phyloP scores from a whole-genome alignment of 2,113 vertebrate genomes.

The Poeciliopsis retropinna region DNA sequence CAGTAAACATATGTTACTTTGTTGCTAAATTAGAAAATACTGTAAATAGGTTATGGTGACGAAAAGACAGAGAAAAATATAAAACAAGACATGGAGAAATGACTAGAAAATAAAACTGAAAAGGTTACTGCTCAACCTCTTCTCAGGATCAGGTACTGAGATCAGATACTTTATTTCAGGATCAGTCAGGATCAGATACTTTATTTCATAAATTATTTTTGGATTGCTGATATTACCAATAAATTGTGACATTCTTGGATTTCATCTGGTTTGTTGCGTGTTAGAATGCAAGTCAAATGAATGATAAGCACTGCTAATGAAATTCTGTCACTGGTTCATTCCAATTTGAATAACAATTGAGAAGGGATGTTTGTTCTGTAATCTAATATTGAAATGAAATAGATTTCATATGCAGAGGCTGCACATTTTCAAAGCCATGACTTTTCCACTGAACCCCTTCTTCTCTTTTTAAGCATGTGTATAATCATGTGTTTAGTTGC shows the following conservation, averaged over 20 bases:
- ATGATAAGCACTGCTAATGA: slow-evolving; percentile 40
- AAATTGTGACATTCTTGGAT: slow-evolving; percentile 56
- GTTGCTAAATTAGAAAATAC: too few relatives aligned
- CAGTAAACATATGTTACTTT: too few relatives aligned
- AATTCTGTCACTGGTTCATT: slow-evolving; percentile 51
- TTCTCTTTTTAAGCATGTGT: too few relatives aligned
- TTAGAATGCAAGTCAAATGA: slow-evolving; percentile 50
- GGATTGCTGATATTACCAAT: slow-evolving; percentile 45
- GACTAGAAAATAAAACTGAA: too few relatives aligned
- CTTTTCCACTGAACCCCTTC: not conserved
- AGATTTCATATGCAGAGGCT: not conserved
- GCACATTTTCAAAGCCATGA: not conserved
- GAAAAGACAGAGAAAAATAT: too few relatives aligned
- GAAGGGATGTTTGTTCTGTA: slow-evolving; percentile 12
- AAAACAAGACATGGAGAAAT: too few relatives aligned
- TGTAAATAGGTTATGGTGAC: too few relatives aligned
- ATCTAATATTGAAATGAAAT: slow-evolving; percentile 13
- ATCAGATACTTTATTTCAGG: slow-evolving; percentile 55
- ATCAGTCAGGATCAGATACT: slow-evolving; percentile 50
- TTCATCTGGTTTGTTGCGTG: slow-evolving; percentile 58
- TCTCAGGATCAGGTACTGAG: slow-evolving; percentile 29
- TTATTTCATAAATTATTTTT: slow-evolving; percentile 50
- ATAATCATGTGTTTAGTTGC: too few relatives aligned
- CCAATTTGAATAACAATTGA: slow-evolving; percentile 38
- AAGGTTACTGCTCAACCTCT: too few relatives aligned